phyloP scores from a whole-genome alignment of 2,888 invertebrate genomes.

The Saturnia pavonia region DNA sequence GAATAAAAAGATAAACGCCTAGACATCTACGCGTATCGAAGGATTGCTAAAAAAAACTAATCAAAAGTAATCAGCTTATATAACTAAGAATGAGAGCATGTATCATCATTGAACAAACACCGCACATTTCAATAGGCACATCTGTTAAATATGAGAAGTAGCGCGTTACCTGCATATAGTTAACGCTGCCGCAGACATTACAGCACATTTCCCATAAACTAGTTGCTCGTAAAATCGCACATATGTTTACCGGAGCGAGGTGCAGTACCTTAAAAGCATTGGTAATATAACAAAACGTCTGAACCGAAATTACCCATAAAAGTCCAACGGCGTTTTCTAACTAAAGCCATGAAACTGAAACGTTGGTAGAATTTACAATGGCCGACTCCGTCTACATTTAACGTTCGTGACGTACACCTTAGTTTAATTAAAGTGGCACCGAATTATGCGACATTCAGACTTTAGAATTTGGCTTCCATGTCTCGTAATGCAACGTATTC shows the following conservation, averaged over 20 bases:
- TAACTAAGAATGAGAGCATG: background rate
- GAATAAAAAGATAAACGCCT: background rate
- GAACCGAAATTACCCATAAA: conserved; percentile 83
- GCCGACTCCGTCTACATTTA: conserved; percentile 75
- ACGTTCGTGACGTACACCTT: conserved; percentile 75
- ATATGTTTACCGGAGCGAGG: conserved; percentile 78
- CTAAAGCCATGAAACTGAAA: conserved; percentile 81
- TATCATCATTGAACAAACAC: background rate
- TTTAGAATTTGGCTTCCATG: conserved; percentile 16
- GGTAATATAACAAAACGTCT: conserved; percentile 82
- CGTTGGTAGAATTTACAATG: conserved; percentile 79
- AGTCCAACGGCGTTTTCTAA: conserved; percentile 80
- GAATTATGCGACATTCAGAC: conserved; percentile 19
- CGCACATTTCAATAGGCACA: conserved; percentile 45
- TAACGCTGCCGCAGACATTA: conserved; percentile 62
- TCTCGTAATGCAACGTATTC: background rate
- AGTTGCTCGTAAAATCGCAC: conserved; percentile 74
- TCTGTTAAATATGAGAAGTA: conserved; percentile 45
- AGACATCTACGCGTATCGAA: background rate
- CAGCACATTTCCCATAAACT: conserved; percentile 74
- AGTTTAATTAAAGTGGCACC: conserved; percentile 76
- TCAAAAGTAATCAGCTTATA: background rate
- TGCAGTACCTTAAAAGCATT: conserved; percentile 82
- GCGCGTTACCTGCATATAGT: conserved; percentile 45
- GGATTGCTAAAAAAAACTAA: background rate